Evolutionary conservation across 2,113 vertebrate genomes (phyloP).

Genomic region (Bostrychus sinensis): DNA sequence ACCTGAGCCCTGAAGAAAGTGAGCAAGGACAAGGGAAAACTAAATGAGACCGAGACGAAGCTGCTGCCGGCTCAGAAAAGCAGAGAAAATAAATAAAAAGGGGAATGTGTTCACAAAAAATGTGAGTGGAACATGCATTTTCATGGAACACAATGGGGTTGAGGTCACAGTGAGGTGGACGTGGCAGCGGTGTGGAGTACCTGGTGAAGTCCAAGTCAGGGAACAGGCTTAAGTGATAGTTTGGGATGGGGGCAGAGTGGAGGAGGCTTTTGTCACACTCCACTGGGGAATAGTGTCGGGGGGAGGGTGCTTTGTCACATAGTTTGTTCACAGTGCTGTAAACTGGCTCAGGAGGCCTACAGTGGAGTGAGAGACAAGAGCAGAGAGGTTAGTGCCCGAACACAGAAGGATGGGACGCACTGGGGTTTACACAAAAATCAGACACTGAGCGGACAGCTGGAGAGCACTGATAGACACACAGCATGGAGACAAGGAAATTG

Average conservation of each 20-base stretch:
- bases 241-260: constrained; percentile 90
- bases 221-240: constrained; percentile 94
- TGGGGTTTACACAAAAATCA: not conserved
- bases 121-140: constrained; percentile 12
- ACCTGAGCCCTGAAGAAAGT: constrained; percentile 4
- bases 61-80: not conserved
- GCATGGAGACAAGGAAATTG: not conserved
- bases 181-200: constrained; percentile 83
- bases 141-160: constrained; percentile 4
- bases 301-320: constrained; percentile 94
- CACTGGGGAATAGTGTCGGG: constrained; percentile 93
- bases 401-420: not conserved
- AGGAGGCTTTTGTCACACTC: constrained; percentile 96
- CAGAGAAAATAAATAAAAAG: not conserved
- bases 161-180: constrained; percentile 28
- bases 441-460: not conserved
- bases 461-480: not conserved
- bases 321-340: constrained; percentile 99
- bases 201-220: constrained; percentile 94
- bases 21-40: not conserved
- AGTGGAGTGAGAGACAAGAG: constrained; percentile 72
- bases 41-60: not conserved
- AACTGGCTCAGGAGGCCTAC: constrained; percentile 96
- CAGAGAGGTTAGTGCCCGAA: constrained; percentile 56
- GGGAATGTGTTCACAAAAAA: not conserved